These are phyloP conservation scores for Ceyx melanurus DNA, from an alignment of 2,113 vertebrate species.

Conservation along the genomic window DNA sequence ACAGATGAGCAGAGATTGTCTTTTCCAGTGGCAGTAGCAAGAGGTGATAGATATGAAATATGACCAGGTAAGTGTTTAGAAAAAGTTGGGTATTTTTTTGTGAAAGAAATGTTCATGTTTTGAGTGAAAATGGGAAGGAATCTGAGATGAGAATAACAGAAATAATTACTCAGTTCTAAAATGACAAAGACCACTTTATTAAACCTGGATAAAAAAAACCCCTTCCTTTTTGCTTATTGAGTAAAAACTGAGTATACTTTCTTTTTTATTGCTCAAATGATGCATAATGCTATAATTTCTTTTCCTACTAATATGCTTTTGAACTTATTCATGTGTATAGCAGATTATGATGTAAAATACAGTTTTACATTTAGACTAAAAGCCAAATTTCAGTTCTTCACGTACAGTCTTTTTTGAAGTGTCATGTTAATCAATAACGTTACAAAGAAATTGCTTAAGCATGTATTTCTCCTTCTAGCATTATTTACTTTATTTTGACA, in stretches of 20 bases:
- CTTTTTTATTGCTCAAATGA: not conserved
- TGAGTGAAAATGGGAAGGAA: not conserved
- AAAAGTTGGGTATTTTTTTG: not conserved
- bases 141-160: not conserved
- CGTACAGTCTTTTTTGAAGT: conserved; percentile 53
- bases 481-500: conserved; percentile 66
- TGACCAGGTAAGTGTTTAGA: not conserved
- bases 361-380: conserved; percentile 56
- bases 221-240: not conserved
- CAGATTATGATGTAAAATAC: conserved; percentile 29
- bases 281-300: not conserved
- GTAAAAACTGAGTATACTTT: not conserved
- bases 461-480: conserved; percentile 57
- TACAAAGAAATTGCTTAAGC: conserved; percentile 62
- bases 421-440: conserved; percentile 30
- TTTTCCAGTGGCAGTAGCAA: not conserved
- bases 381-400: conserved; percentile 41
- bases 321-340: conserved; percentile 4
- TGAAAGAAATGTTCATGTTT: not conserved
- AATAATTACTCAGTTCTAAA: not conserved
- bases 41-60: not conserved
- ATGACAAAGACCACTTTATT: not conserved
- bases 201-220: not conserved
- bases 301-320: not conserved
- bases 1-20: not conserved